Conservation (phyloP, 2,888 invertebrate species). For the Toxonevra muliebris region DNA sequence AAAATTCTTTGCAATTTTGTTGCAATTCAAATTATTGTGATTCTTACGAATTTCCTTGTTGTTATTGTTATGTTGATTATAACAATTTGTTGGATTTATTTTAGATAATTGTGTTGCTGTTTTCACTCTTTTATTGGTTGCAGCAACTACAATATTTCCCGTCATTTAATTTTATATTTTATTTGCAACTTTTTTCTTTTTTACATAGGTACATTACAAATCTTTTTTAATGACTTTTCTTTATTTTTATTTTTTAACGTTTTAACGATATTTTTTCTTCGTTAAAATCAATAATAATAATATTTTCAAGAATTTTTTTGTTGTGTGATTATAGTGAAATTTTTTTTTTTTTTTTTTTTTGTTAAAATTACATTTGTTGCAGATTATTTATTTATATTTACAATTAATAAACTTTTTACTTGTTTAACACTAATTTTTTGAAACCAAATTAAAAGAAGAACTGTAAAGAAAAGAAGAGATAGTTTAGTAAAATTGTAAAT, state of each 20-base stretch:
- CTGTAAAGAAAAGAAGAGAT: slow-evolving; percentile 24
- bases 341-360: not conserved
- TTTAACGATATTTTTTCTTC: slow-evolving; percentile 7
- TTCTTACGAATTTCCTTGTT: slow-evolving; percentile 23
- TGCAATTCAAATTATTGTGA: slow-evolving; percentile 32
- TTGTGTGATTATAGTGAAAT: not conserved
- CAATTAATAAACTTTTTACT: slow-evolving; percentile 19
- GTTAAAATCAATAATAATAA: not conserved
- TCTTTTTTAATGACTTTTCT: slow-evolving; percentile 6
- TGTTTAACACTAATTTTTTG: slow-evolving; percentile 27
- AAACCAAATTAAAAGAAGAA: slow-evolving; percentile 28
- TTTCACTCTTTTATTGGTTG: slow-evolving; percentile 9
- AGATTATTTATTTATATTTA: slow-evolving; percentile 18
- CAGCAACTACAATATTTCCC: not conserved
- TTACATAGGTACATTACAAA: not conserved
- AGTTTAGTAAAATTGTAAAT: not conserved
- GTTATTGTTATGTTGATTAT: slow-evolving; percentile 24
- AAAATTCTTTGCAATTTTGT: slow-evolving; percentile 43
- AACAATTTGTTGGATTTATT: no score
- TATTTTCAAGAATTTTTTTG: no score
- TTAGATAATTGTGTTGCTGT: no score
- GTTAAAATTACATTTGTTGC: slow-evolving; percentile 1
- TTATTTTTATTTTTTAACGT: not conserved
- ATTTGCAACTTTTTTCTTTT: not conserved
- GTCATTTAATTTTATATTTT: slow-evolving; percentile 9